Base-by-base conservation (phyloP, 2,113 vertebrate species). In the Amphilophus citrinellus region DNA sequence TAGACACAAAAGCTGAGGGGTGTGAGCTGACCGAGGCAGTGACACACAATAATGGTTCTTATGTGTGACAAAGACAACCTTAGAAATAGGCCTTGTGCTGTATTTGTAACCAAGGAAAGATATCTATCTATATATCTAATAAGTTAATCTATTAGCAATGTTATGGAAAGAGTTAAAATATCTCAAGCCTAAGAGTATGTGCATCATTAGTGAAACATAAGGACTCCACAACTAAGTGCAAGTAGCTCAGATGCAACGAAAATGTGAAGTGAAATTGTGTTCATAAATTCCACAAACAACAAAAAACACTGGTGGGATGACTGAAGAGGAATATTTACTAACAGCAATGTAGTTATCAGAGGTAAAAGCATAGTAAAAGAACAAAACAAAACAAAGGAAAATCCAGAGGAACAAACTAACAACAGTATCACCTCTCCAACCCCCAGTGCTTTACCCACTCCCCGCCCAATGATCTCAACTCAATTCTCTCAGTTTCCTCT, bases 1-100 rank as follows among this genome's bases (percentile, higher is more conserved):
- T 84, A 92, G 93, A 95, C 94, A 95, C 90, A 94, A 94, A 96
- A 90, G 90, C 93, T 87, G 90, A 82, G 95, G 37, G 92, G 93
- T 71, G 84, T 94, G 95, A 95, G 92, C 95, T 85, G 79, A 86
- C 92, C 90, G 82, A 92, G 94, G 73, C 80, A 42, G 58, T 6
- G 79, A 78, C 85, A 90, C 83, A 66, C 76, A 50, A 84, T 63
- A 83, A 89, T 83, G 81, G 85, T 91, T 87, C 89, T 93, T 76
- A 1, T 87, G 87, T 78, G 82, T 76, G 83, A 89, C 58, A 79
- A 80, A 90, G 76, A 89, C 62, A 82, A 60, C 68, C 50, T 35
- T 73, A 63, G 42, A 84, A 65, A 76, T 17, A 60, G 39, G 32
- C 73, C 68, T 71, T 62, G 53, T 30, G 65, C 44, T 62, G 75